These are phyloP conservation scores for Autographa pulchrina DNA, from an alignment of 2,888 invertebrate genomes.

Conservation along the genomic window DNA sequence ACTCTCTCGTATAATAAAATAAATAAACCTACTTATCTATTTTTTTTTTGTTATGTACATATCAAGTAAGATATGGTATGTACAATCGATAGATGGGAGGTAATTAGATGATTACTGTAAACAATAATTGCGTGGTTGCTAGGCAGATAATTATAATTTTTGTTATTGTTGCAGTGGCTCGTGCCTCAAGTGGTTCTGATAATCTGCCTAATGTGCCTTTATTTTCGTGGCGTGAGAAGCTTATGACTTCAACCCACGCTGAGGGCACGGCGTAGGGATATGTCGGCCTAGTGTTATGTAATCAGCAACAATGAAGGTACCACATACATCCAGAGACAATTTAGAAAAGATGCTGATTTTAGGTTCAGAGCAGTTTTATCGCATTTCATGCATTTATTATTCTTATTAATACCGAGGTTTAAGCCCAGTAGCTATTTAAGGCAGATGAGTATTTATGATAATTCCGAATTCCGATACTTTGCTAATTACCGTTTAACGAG, in stretches of 20 bases:
- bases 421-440: no score
- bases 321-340: no score
- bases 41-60: not conserved
- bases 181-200: slow-evolving; percentile 7
- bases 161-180: slow-evolving; percentile 3
- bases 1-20: not conserved
- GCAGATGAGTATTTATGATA: not conserved
- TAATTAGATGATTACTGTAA: slow-evolving; percentile 27
- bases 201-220: not conserved
- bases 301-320: no score
- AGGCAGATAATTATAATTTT: not conserved
- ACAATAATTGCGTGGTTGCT: slow-evolving; percentile 12
- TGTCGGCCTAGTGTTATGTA: no score
- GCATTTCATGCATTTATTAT: no score
- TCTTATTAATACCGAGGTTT: not conserved
- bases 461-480: not conserved
- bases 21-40: not conserved
- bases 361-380: no score
- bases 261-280: no score
- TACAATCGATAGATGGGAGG: slow-evolving; percentile 7
- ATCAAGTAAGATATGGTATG: not conserved
- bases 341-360: no score
- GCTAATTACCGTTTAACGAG: not conserved
- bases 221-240: no score
- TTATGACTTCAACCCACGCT: no score